Percentiles rank a stretch among this genome's conserved stretches.
phyloP scores from a whole-genome alignment of 2,888 invertebrate genomes.

The Helleia helle region DNA sequence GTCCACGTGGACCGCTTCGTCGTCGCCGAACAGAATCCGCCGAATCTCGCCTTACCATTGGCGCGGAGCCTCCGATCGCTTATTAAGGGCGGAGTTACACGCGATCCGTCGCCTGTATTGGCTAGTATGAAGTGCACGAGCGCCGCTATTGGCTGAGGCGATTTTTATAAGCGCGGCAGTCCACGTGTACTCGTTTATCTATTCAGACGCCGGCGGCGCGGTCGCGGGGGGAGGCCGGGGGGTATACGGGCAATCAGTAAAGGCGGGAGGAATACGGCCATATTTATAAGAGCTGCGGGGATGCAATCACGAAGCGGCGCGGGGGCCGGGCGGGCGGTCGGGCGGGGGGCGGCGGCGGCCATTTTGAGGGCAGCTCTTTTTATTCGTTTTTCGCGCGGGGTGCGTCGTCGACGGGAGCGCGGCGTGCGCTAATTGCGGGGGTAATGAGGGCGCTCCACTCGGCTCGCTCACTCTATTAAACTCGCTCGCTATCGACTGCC shows the following conservation, averaged over 20 bases:
- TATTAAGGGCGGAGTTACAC: slow-evolving; percentile 75
- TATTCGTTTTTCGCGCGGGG: slow-evolving; percentile 75
- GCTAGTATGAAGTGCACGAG: slow-evolving; percentile 32
- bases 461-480: slow-evolving; percentile 71
- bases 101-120: slow-evolving; percentile 44
- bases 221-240: slow-evolving; percentile 71
- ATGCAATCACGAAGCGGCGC: slow-evolving; percentile 75
- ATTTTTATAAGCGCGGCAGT: slow-evolving; percentile 72
- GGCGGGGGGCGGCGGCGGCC: slow-evolving; percentile 77
- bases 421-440: slow-evolving; percentile 73
- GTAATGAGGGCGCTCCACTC: slow-evolving; percentile 72
- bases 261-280: slow-evolving; percentile 75
- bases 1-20: slow-evolving; percentile 69
- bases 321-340: slow-evolving; percentile 57
- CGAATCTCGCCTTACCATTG: slow-evolving; percentile 41
- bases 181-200: slow-evolving; percentile 76
- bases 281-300: slow-evolving; percentile 76
- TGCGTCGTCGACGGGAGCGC: slow-evolving; percentile 68
- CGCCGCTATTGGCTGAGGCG: slow-evolving; percentile 49
- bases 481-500: slow-evolving; percentile 68
- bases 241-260: slow-evolving; percentile 76
- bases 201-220: slow-evolving; percentile 75
- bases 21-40: slow-evolving; percentile 58
- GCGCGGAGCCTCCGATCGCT: slow-evolving; percentile 56
- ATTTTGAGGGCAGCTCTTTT: slow-evolving; percentile 82